Base-by-base conservation (phyloP, 2,888 invertebrate species). In the Seladonia tumulorum region DNA sequence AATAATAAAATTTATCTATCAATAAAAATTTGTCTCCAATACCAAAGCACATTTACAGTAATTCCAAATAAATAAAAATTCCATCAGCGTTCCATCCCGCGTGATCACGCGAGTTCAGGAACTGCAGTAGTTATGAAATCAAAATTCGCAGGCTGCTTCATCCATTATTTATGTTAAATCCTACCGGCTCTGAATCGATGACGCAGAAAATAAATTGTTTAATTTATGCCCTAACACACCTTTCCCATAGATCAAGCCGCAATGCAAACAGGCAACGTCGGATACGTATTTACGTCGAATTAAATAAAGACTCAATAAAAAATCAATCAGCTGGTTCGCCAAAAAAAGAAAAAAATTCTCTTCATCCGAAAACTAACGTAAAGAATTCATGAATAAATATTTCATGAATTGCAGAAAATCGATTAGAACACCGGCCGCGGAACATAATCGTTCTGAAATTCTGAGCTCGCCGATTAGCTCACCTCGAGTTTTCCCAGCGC, bases 401-500 rank as follows among this genome's bases (percentile, higher is more conserved):
- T 66, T 10, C 66, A 35, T 2, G 18, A 35, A 18, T 66, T 3
- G 8, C 5, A 10, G 18, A 35, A 22, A 66, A 66, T 66, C 66
- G 35, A 66, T 35, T 63, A 29, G 63, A 63, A 29, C 63, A 7
- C 63, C 63, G 7, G 16, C 49, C 49, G 49, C 7, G 53, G 45
- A 22, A 10, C 14, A 7, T 29, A 7, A 66, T 66, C 35, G 66
- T 29, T 66, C 35, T 29, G 66, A 66, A 66, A 66, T 66, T 35
- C 66, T 35, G 66, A 35, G 66, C 35, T 35, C 66, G 66, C 10
- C 66, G 66, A 66, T 66, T 66, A 66, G 66, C 35, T 66, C 66
- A 66, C 66, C 71, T 45, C 45, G 49, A 68, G 75, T 53, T 82
- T 84, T 49, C 60, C 82, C 60, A 74, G 73, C 53, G 75, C 75